Evolutionary conservation across 2,113 vertebrate genomes (phyloP).

Genomic region (Orientallactaga bullata): DNA sequence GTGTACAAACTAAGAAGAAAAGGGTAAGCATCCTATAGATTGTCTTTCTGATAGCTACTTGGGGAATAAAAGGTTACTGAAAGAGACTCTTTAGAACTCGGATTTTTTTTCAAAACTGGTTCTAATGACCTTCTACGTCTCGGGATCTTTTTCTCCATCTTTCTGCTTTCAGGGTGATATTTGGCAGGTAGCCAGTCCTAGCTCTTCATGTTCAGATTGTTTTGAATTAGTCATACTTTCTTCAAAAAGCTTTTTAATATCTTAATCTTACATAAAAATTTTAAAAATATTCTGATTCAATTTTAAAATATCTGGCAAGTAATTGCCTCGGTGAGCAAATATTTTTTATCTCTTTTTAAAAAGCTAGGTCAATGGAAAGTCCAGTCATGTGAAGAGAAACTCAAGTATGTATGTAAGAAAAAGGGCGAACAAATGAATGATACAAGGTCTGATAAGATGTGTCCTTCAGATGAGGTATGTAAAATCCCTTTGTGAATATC

Average conservation of each 20-base stretch:
- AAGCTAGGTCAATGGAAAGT: conserved; percentile 93
- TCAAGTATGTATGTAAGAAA: conserved; percentile 94
- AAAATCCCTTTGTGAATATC: conserved; percentile 21
- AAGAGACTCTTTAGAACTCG: conserved; percentile 6
- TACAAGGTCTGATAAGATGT: conserved; percentile 84
- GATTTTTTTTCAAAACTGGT: not conserved
- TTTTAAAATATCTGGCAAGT: conserved; percentile 46
- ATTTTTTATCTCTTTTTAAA: conserved; percentile 58
- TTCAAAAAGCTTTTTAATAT: not conserved
- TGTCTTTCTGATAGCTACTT: not conserved
- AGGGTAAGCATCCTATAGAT: not conserved
- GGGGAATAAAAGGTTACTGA: not conserved
- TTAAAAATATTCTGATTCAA: conserved; percentile 2
- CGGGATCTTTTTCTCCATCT: not conserved
- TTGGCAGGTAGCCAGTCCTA: not conserved
- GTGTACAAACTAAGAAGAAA: conserved; percentile 39
- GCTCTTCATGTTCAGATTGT: conserved; percentile 25
- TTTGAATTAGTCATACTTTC: conserved; percentile 15
- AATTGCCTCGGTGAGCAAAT: conserved; percentile 21
- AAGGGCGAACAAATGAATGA: conserved; percentile 88
- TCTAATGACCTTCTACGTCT: not conserved
- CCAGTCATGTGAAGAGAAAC: conserved; percentile 86
- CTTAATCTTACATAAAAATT: not conserved
- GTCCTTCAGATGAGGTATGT: conserved; percentile 88
- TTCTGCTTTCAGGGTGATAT: not conserved